Conservation (phyloP, 2,797 vertebrate genomes). For the Chromis chromis region DNA sequence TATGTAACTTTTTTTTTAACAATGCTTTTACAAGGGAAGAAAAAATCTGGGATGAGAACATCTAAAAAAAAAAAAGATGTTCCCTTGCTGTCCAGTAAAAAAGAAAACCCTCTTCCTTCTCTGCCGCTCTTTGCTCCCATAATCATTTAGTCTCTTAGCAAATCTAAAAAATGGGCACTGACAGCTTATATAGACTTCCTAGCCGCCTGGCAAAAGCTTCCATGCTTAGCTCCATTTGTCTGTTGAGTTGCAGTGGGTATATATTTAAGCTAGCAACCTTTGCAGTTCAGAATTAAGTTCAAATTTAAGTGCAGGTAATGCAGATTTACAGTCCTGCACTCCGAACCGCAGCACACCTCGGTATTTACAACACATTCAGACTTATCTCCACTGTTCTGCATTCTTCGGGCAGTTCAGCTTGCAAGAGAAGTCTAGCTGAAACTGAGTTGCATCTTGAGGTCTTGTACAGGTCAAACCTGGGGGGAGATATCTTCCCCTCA, state of each 20-base stretch:
- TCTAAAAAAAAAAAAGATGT: background rate
- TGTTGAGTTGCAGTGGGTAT: conserved; percentile 10
- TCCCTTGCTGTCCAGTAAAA: background rate
- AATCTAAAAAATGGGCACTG: conserved; percentile 20
- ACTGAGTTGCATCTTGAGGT: conserved; percentile 42
- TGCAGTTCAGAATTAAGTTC: conserved; percentile 39
- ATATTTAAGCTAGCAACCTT: conserved; percentile 29
- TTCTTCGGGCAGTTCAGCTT: conserved; percentile 22
- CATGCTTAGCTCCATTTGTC: conserved; percentile 29
- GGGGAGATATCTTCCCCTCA: conserved; percentile 37
- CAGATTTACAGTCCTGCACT: conserved; percentile 1
- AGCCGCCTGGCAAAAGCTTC: conserved; percentile 12
- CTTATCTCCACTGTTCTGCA: background rate
- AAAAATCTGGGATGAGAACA: background rate
- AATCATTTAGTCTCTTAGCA: conserved; percentile 12
- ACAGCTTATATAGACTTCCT: background rate
- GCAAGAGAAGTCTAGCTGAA: conserved; percentile 24
- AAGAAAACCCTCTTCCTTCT: background rate
- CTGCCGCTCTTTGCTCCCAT: background rate
- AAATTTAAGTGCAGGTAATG: conserved; percentile 47
- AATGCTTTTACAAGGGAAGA: background rate
- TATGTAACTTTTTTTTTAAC: background rate
- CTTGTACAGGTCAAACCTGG: conserved; percentile 53
- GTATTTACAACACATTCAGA: conserved; percentile 24
- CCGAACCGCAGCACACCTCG: conserved; percentile 4